Conservation (phyloP, 2,888 invertebrate species). For the Steinernema carpocapsae region DNA sequence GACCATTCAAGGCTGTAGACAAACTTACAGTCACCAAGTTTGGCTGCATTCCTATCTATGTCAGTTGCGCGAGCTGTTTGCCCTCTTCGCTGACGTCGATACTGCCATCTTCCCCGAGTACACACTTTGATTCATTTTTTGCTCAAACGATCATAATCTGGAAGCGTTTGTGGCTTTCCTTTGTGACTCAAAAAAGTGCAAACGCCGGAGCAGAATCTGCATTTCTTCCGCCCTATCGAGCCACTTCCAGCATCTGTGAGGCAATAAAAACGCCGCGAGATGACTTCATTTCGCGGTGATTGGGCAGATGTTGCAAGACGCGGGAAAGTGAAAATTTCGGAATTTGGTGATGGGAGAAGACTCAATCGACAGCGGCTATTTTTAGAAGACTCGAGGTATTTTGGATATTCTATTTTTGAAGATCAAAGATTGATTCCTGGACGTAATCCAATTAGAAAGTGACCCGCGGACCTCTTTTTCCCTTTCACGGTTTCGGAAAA, state of each 20-base stretch:
- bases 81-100: no score
- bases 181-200: neutral
- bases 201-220: neutral
- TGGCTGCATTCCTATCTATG: no score
- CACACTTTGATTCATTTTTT: no score
- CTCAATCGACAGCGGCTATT: no score
- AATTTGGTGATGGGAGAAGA: neutral
- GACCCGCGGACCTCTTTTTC: neutral
- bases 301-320: neutral
- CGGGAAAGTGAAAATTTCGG: neutral
- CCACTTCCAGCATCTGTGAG: neutral
- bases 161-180: neutral
- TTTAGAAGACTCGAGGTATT: no score
- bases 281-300: neutral
- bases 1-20: no score
- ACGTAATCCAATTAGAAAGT: no score
- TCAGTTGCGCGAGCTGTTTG: no score
- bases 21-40: no score
- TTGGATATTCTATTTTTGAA: no score
- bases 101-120: no score
- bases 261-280: slow-evolving; percentile 18
- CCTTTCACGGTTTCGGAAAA: neutral
- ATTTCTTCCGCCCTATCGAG: slow-evolving; percentile 1
- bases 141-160: neutral
- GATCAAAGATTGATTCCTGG: no score